Conservation (phyloP, 2,113 vertebrate species). For the Athene cunicularia region DNA sequence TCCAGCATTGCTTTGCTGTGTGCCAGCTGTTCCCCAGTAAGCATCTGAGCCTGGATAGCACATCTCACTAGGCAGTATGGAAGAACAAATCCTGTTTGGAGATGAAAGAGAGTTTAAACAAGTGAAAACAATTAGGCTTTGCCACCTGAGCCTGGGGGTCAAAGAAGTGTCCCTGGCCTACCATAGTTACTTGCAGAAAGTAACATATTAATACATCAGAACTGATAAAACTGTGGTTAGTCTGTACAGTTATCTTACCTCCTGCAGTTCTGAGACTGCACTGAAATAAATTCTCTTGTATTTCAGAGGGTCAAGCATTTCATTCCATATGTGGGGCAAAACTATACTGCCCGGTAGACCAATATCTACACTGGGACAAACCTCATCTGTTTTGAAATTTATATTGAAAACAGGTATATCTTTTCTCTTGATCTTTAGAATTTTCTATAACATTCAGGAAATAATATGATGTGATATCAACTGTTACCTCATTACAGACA, state of each 20-base stretch:
- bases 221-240: background rate
- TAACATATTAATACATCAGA: background rate
- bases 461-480: background rate
- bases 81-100: background rate
- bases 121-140: background rate
- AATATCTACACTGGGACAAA: background rate
- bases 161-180: background rate
- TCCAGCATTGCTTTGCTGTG: background rate
- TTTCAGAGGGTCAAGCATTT: background rate
- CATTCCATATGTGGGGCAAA: background rate
- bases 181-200: background rate
- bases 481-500: background rate
- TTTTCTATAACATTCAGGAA: background rate
- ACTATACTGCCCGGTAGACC: background rate
- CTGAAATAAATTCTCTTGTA: background rate
- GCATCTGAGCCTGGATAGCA: background rate
- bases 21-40: background rate
- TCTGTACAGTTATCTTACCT: background rate
- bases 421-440: background rate
- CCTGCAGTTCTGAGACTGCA: background rate
- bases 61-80: background rate
- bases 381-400: background rate
- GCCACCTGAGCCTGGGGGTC: background rate
- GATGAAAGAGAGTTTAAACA: background rate
- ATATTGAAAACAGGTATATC: background rate